Conservation (phyloP, 2,797 vertebrate genomes). For the Buphagus erythrorhynchus region DNA sequence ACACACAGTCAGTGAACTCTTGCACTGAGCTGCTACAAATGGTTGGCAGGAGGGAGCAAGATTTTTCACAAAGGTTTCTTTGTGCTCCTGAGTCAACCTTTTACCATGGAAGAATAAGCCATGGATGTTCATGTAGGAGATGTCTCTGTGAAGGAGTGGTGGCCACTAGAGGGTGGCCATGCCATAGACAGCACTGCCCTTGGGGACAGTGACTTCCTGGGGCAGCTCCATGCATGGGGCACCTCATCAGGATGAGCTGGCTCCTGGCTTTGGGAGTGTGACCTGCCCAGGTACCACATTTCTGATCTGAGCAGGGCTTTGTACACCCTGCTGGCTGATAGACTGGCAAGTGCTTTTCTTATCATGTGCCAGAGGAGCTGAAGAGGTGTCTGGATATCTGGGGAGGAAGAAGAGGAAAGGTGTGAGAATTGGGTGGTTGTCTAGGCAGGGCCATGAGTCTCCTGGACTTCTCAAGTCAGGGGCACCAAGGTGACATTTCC, state of each 20-base stretch:
- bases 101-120: neutral
- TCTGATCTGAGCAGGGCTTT: neutral
- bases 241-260: neutral
- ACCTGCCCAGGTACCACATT: neutral
- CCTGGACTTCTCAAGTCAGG: neutral
- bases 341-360: neutral
- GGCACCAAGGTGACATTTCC: neutral
- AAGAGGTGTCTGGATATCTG: neutral
- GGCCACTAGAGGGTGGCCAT: constrained; percentile 52
- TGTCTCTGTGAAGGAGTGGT: neutral
- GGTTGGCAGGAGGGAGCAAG: neutral
- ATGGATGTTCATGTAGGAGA: accelerated
- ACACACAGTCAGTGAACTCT: neutral
- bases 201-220: neutral
- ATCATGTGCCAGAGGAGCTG: neutral
- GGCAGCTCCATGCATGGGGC: neutral
- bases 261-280: neutral
- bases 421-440: neutral
- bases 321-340: neutral
- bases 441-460: neutral
- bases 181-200: neutral
- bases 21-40: neutral
- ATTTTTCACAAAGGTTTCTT: neutral
- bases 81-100: neutral
- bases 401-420: neutral